These are phyloP conservation scores for Mesorhabditis belari DNA, from an alignment of 2,888 invertebrate species.

Conservation along the genomic window DNA sequence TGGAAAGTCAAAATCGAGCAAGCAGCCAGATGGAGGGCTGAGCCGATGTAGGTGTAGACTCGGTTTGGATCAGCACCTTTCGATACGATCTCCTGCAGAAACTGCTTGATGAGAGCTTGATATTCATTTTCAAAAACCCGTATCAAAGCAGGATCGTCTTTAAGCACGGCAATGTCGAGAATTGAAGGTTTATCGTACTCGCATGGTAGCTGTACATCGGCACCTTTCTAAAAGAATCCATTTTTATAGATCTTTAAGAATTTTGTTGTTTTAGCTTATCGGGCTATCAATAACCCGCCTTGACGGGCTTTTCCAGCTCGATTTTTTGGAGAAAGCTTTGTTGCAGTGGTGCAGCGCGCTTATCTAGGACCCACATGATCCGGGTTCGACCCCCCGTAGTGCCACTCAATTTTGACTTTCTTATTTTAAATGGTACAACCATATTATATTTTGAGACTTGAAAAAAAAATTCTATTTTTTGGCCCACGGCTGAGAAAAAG, in stretches of 20 bases:
- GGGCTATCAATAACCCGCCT: not conserved
- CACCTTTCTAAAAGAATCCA: slow-evolving; percentile 66
- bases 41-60: slow-evolving; percentile 53
- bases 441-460: too few relatives aligned
- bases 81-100: slow-evolving; percentile 54
- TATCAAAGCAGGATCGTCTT: slow-evolving; percentile 48
- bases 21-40: slow-evolving; percentile 56
- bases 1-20: slow-evolving; percentile 43
- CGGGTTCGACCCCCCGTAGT: too few relatives aligned
- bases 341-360: not conserved
- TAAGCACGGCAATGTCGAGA: slow-evolving; percentile 74
- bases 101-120: slow-evolving; percentile 3
- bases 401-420: too few relatives aligned
- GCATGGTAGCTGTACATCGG: slow-evolving; percentile 63
- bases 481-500: too few relatives aligned
- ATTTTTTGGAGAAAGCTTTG: not conserved
- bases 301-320: not conserved
- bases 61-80: slow-evolving; percentile 58
- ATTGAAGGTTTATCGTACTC: slow-evolving; percentile 71
- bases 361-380: not conserved
- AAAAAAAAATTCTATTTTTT: not conserved
- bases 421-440: too few relatives aligned
- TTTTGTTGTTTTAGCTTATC: not conserved
- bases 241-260: not conserved
- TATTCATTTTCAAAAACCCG: slow-evolving; percentile 8